A percentile compares a stretch with the other conserved stretches of the same genome.
Evolutionary conservation across 2,888 invertebrate genomes (phyloP).

Genomic region (Chrysina gloriosa): DNA sequence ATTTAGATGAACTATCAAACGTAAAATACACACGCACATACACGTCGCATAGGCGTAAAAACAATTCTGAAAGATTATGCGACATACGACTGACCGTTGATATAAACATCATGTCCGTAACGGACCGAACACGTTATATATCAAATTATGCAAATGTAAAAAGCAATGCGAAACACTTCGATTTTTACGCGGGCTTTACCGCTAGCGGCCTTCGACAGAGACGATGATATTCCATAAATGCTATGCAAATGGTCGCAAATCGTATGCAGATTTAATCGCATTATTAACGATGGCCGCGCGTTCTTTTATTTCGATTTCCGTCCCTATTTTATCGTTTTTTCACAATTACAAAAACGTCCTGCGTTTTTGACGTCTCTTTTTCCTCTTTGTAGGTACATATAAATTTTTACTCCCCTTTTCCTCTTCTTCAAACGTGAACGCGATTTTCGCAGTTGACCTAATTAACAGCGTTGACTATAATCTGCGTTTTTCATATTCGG

Average conservation of each 20-base stretch:
- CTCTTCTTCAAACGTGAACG: background rate
- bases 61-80: conserved; percentile 1
- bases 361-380: conserved; percentile 9
- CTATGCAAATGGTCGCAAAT: conserved; percentile 31
- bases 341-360: background rate
- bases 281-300: conserved; percentile 18
- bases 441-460: background rate
- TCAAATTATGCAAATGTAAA: conserved; percentile 25
- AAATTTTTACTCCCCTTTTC: too few species aligned
- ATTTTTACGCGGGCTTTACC: background rate
- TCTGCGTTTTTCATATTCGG: conserved; percentile 17
- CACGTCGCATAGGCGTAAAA: background rate
- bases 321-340: background rate
- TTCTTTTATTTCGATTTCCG: conserved; percentile 10
- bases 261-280: conserved; percentile 14
- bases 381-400: background rate
- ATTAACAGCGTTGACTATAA: conserved; percentile 15
- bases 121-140: background rate
- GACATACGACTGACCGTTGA: background rate
- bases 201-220: background rate
- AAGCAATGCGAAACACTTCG: conserved; percentile 9
- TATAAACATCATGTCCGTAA: background rate
- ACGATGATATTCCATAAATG: conserved; percentile 10
- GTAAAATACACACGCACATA: background rate
- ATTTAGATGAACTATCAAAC: background rate